Base-by-base conservation (phyloP, 1,140 invertebrate genomes). In the Ceratitis capitata region DNA sequence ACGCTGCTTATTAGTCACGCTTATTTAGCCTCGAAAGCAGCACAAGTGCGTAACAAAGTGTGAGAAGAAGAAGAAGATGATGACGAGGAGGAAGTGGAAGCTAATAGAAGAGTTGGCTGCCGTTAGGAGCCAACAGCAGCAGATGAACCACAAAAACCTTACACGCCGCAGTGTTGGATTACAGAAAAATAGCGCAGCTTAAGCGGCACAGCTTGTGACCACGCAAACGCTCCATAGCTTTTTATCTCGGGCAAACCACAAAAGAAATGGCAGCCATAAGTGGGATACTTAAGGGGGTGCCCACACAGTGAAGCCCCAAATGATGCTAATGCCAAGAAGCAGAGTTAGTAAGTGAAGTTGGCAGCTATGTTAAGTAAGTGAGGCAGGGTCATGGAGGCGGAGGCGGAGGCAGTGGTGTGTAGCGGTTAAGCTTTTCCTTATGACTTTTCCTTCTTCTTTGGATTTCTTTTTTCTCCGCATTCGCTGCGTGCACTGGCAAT, bases 41-140 rank as follows among this genome's bases (percentile, higher is more conserved):
- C 12, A 56, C 49, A 85, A 51, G 82, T 83, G 82, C 82, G 82
- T 83, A 85, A 85, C 53, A 53, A 69, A 74, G 29, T 85, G 23
- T 78, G 42, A 82, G 26, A 0, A 19, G 23, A 32, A 85, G 19
- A 35, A 84, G n/a, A 78, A 26, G 49, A 53, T n/a, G 82, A 16
- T 16, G 32, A 9, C 42, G 83, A 26, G 45, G 83, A 51, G 45
- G 19, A 23, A 3, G 83, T 29, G 23, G 32, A 7, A 29, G 29
- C 51, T 64, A 5, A n/a, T n/a, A n/a, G n/a, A n/a, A n/a, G n/a
- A n/a, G n/a, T n/a, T n/a, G n/a, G n/a, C n/a, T n/a, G n/a, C n/a
- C n/a, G n/a, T n/a, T n/a, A n/a, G n/a, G n/a, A n/a, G n/a, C n/a
- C 47, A 29, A 74, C 51, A 85, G 29, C 42, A 9, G 42, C 39